phyloP scores from a whole-genome alignment of 2,888 invertebrate species.

The Sacculina carcini region DNA sequence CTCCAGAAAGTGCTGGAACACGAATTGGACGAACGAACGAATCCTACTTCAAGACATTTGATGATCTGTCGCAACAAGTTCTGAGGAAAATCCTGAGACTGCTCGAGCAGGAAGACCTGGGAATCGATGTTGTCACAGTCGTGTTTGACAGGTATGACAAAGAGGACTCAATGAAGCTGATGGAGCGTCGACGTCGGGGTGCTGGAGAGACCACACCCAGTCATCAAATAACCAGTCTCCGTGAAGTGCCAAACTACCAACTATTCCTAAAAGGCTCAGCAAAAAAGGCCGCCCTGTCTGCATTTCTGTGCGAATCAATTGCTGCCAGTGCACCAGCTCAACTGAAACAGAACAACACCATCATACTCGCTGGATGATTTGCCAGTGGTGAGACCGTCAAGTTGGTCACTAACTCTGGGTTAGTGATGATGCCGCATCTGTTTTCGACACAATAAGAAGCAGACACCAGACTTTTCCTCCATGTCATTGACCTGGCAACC shows the following conservation, averaged over 20 bases:
- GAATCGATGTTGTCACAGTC: background rate
- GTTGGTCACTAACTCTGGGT: background rate
- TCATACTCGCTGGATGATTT: slow-evolving; percentile 3
- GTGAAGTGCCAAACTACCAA: slow-evolving; percentile 5
- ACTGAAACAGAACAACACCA: background rate
- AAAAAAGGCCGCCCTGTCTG: background rate
- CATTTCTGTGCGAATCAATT: background rate
- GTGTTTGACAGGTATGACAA: slow-evolving; percentile 5
- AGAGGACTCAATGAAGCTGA: slow-evolving; percentile 3
- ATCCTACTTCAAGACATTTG: slow-evolving; percentile 5
- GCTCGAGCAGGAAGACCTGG: background rate
- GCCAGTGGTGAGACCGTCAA: slow-evolving; percentile 1
- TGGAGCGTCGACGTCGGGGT: slow-evolving; percentile 1
- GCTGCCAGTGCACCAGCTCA: background rate
- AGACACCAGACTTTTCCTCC: slow-evolving; percentile 1
- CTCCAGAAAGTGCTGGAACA: background rate
- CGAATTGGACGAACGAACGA: slow-evolving; percentile 1
- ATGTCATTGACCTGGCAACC: background rate
- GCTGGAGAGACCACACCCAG: background rate
- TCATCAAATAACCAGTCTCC: slow-evolving; percentile 4
- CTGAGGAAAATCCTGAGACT: background rate
- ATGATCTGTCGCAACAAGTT: background rate
- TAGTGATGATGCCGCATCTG: background rate
- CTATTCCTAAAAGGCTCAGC: slow-evolving; percentile 2
- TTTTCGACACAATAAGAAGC: slow-evolving; percentile 1